Evolutionary conservation across 2,113 vertebrate species (phyloP), one percentile per base, ranked within the genome.

Genomic region (Scatophagus argus): DNA sequence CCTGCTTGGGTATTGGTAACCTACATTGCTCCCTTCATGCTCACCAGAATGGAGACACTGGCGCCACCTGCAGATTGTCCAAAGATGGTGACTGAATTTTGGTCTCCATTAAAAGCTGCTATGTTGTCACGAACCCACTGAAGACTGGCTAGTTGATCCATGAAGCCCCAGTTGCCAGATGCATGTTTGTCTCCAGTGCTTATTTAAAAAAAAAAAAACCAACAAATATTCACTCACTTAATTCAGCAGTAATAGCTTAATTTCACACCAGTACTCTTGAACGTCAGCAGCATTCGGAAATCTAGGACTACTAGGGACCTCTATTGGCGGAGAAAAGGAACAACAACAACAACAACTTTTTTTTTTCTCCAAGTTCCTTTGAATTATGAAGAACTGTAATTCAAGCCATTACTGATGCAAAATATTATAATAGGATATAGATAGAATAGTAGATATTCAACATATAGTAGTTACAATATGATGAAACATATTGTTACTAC

Each of bases 71-170:
- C 90, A 36, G 55, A 36, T 59, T 59, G 32, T 16, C 95, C 94
- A 79, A 92, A 94, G 64, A 96, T 87, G 39, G 94, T 95, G 69
- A 95, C 94, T 2, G 44, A 38, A 23, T 36, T 59, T 59, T 10
- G 19, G 56, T 59, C 32, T n/a, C 21, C 11, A 36, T 36, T 36
- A 58, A 58, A 58, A 6, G 32, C 19, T 21, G 10, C 10, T 58
- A 36, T 36, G 1, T 6, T 58, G 55, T 91, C 68, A 51, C 87
- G 85, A 23, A 95, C 87, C 94, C 95, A 94, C 21, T 29, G 78
- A 0, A 95, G 85, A 5, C 93, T 84, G 1, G 85, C 89, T 9
- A 94, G 44, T 81, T 95, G 94, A 74, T 95, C 94, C 77, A 92
- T 62, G 41, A 94, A 91, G 11, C 91, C 94, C 89, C 90, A 92